phyloP scores from a whole-genome alignment of 2,888 invertebrate species.

The Agonum fuliginosum region DNA sequence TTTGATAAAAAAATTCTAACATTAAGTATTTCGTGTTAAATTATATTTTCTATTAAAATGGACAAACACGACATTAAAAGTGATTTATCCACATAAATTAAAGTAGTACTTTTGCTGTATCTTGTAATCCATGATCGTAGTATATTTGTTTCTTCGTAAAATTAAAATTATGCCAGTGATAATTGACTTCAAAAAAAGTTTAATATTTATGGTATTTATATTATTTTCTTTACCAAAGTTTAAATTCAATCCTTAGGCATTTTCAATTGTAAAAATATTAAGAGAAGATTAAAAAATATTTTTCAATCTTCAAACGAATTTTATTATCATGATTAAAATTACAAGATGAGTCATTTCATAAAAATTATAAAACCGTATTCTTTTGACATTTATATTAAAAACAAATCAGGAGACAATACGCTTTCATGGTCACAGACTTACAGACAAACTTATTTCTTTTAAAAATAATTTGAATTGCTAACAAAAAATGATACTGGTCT shows the following conservation, averaged over 20 bases:
- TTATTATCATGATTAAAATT: not conserved
- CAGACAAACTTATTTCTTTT: not conserved
- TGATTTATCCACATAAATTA: too few species aligned
- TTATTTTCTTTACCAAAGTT: slow-evolving; percentile 3
- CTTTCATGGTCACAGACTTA: slow-evolving; percentile 9
- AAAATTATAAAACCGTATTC: slow-evolving; percentile 16
- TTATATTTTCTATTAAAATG: too few species aligned
- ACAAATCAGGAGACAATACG: slow-evolving; percentile 26
- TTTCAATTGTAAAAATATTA: not conserved
- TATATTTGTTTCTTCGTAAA: too few species aligned
- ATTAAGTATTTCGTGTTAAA: too few species aligned
- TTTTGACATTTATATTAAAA: slow-evolving; percentile 27
- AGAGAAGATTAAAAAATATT: slow-evolving; percentile 2
- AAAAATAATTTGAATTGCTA: not conserved
- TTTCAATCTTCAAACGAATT: slow-evolving; percentile 18
- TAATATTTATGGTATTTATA: too few species aligned
- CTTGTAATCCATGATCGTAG: too few species aligned
- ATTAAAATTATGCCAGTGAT: too few species aligned
- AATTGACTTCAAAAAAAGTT: too few species aligned
- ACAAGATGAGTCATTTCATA: slow-evolving; percentile 14
- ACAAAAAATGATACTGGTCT: too few species aligned
- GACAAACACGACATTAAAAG: too few species aligned
- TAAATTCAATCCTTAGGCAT: slow-evolving; percentile 13
- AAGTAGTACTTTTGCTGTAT: too few species aligned
- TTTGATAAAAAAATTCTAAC: too few species aligned